A percentile compares a stretch with the other conserved stretches of the same genome.
Conservation (phyloP, 2,113 vertebrate genomes). For the Campylorhamphus procurvoides region DNA sequence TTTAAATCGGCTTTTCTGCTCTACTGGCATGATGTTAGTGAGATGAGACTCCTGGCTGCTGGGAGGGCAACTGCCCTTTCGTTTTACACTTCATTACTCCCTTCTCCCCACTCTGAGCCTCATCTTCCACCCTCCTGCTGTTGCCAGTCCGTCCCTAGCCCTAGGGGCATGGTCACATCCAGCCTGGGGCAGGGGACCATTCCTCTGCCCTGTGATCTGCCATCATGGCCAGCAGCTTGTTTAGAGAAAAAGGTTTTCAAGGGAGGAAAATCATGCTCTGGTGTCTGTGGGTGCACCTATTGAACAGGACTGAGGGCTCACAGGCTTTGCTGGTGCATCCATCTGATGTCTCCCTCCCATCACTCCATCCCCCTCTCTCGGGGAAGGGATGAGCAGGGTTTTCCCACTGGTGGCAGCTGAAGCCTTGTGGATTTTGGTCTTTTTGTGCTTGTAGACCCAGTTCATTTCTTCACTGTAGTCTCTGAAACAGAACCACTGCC, state of each 20-base stretch:
- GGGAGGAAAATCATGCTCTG: neutral
- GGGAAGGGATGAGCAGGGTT: neutral
- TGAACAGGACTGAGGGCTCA: neutral
- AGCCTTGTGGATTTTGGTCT: neutral
- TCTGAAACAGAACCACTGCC: neutral
- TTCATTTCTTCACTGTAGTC: fast-evolving
- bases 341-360: neutral
- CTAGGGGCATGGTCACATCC: neutral
- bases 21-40: neutral
- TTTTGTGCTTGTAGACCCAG: neutral
- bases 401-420: neutral
- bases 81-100: neutral
- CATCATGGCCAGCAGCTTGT: neutral
- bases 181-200: neutral
- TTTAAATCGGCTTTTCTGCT: conserved; percentile 53
- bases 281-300: neutral
- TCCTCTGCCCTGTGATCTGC: neutral
- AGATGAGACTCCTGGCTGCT: neutral
- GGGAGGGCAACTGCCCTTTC: conserved; percentile 2
- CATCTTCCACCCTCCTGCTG: fast-evolving
- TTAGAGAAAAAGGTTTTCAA: neutral
- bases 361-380: neutral
- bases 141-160: neutral
- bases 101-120: neutral
- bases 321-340: neutral